These are phyloP conservation scores for Oreocharis arfaki DNA, from an alignment of 2,113 vertebrate species.

Conservation along the genomic window DNA sequence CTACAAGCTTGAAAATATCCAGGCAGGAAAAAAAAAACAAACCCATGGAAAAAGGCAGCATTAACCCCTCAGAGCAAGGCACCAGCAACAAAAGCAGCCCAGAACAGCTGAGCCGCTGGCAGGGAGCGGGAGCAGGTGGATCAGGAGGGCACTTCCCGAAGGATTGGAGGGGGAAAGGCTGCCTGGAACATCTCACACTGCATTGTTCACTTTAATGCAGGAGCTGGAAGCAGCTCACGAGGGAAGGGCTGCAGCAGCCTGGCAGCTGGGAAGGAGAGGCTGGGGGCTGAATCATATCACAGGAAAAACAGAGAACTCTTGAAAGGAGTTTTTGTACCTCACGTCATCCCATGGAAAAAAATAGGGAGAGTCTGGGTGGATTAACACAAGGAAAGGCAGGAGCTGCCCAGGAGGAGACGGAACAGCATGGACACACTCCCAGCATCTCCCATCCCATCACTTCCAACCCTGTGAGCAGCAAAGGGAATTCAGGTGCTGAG, in stretches of 20 bases:
- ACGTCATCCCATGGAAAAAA: not conserved
- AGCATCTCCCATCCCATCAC: not conserved
- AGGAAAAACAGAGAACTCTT: not conserved
- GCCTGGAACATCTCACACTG: not conserved
- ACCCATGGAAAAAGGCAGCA: not conserved
- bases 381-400: not conserved
- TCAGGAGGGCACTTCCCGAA: not conserved
- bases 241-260: not conserved
- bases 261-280: not conserved
- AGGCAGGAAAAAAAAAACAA: not conserved
- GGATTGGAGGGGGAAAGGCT: not conserved
- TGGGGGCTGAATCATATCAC: not conserved
- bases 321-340: not conserved
- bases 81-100: no score
- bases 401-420: not conserved
- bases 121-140: not conserved
- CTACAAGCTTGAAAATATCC: not conserved
- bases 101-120: not conserved
- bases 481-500: not conserved
- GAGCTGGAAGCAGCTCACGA: not conserved
- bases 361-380: not conserved
- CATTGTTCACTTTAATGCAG: not conserved
- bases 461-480: accelerated
- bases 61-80: not conserved
- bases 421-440: not conserved